Base-by-base conservation (phyloP, 1,140 invertebrate genomes). In the Subanguina moxae region DNA sequence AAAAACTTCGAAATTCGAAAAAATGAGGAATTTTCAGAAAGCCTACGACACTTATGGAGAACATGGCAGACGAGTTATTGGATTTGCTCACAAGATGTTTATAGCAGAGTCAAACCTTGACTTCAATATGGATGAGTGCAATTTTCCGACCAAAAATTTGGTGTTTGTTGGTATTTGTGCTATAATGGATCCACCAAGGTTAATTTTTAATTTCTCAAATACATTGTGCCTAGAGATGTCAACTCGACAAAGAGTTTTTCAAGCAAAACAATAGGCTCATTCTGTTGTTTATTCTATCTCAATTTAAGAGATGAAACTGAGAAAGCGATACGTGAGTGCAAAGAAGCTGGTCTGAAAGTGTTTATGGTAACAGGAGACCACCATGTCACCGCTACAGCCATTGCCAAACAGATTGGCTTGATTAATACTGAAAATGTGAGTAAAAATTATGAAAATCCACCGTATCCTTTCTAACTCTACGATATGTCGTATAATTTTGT, bases 281-380 rank as follows among this genome's bases (percentile, higher is more conserved):
- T n/a, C n/a, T n/a, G n/a, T n/a, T n/a, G n/a, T n/a, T n/a, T n/a
- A n/a, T n/a, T n/a, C n/a, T n/a, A n/a, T n/a, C n/a, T n/a, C n/a
- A 25, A 21, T 61, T 32, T 61, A 30, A 66, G 73, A 23, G 76
- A 72, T 19, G 74, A 78, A 52, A 80, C 76, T 46, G 61, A 74
- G 46, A 46, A 66, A 57, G 78, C 80, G 13, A 78, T 80, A 64
- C 38, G 52, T 11, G 52, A 71, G 25, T 80, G 79, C 58, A 75
- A 71, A 57, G 64, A 67, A 45, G 78, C 79, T 3, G 79, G 79
- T 64, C 82, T 80, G 57, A 77, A 78, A 65, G 77, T 81, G 1
- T 81, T 80, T 63, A 80, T 80, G 78, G 79, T 80, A 9, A 80
- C 78, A 23, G 78, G 78, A 46, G 78, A 80, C 66, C 79, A 80